Percentiles rank a stretch among this genome's conserved stretches.
These are phyloP conservation scores for Anaspis maculata DNA, from an alignment of 2,888 invertebrate genomes.

Conservation along the genomic window DNA sequence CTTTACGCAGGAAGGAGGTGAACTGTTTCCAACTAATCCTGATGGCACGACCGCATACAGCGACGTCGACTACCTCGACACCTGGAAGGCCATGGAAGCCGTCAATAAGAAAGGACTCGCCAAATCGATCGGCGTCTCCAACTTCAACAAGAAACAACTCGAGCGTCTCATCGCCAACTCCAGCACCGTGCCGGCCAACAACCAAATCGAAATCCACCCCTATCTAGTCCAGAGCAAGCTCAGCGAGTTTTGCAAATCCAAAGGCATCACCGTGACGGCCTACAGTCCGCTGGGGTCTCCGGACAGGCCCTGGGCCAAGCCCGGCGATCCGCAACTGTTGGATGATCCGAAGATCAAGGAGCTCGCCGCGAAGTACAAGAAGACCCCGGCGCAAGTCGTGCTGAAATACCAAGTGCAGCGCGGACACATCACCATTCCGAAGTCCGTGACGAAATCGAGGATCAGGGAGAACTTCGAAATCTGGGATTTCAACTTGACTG, in stretches of 20 bases:
- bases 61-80: constrained; percentile 62
- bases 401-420: constrained; percentile 59
- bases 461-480: constrained; percentile 65
- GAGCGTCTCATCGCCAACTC: constrained; percentile 47
- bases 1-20: constrained; percentile 21
- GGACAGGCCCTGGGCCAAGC: constrained; percentile 73
- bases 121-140: constrained; percentile 32
- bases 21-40: constrained; percentile 25
- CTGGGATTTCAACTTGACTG: constrained; percentile 63
- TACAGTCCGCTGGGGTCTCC: constrained; percentile 81
- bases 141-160: constrained; percentile 33
- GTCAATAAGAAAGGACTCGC: constrained; percentile 59
- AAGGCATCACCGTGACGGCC: constrained; percentile 62
- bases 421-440: constrained; percentile 60
- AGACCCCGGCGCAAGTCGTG: constrained; percentile 62
- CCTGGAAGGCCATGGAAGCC: constrained; percentile 70
- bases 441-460: constrained; percentile 66
- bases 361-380: constrained; percentile 55
- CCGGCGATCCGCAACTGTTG: constrained; percentile 62
- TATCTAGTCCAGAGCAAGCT: constrained; percentile 66
- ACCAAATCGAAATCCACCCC: constrained; percentile 76
- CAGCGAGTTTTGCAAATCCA: constrained; percentile 59
- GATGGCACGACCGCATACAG: constrained; percentile 35
- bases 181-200: constrained; percentile 50
- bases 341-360: constrained; percentile 64